Evolutionary conservation across 1,140 invertebrate genomes (phyloP), one percentile per base, ranked within the genome.

Genomic region (Meteorus sp.): DNA sequence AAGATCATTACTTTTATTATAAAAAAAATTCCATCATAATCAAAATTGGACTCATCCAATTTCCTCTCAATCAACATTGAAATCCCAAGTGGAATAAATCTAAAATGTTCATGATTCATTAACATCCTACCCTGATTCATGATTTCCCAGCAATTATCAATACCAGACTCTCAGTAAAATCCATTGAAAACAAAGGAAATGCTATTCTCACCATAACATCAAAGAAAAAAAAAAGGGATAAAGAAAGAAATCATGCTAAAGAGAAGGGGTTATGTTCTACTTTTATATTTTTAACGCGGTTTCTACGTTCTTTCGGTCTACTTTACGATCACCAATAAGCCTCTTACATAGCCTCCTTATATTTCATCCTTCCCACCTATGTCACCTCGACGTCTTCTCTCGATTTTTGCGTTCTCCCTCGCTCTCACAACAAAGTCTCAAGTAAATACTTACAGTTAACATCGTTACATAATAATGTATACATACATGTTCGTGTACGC

Each of bases 361-460:
- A 50, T 39, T 60, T n/a, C 22, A 57, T 45, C 41, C 19, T 37
- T 33, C 15, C 15, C 52, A 23, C 6, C 44, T 44, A 15, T 13
- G 41, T 19, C 56, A 52, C 56, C 62, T 63, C 22, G 66, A 61
- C 15, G 11, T 68, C 63, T 66, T 56, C 65, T 62, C 68, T 62
- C 68, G 66, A 67, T 66, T 60, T 48, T 48, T 53, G 45, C 60
- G 31, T 47, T 29, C 31, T 48, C 48, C 43, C 37, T 59, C 20
- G 37, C 47, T n/a, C 11, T 1, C 20, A 27, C 35, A 37, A 29
- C 33, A 57, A n/a, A n/a, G n/a, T n/a, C 59, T 69, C 65, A 68
- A 65, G 71, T 74, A 74, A 74, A 74, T 74, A 74, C 73, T 74
- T 74, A 74, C 72, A 74, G 72, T 74, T 74, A 74, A 69, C 62